These are phyloP conservation scores for Schmidtea mediterranea DNA, from an alignment of 1,140 invertebrate species.

Conservation along the genomic window DNA sequence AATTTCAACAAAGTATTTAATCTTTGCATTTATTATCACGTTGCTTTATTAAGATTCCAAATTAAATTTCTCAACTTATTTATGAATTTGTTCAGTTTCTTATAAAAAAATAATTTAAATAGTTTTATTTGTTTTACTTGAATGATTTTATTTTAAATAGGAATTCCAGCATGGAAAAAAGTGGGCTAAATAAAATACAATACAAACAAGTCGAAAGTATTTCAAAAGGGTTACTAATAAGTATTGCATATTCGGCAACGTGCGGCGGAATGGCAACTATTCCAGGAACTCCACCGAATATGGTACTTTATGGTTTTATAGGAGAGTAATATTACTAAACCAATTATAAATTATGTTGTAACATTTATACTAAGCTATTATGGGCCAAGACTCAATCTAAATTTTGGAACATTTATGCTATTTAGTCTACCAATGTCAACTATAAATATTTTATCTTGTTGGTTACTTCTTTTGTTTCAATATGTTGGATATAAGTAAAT, in stretches of 20 bases:
- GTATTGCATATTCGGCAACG: constrained; percentile 44
- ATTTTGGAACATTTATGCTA: constrained; percentile 25
- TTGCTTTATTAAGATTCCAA: no score
- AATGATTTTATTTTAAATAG: no score
- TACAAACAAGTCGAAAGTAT: not conserved
- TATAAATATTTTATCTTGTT: constrained; percentile 6
- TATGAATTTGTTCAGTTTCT: no score
- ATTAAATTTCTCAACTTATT: no score
- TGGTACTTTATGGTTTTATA: constrained; percentile 46
- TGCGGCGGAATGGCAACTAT: constrained; percentile 51
- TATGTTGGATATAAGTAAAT: no score
- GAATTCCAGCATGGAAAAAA: no score
- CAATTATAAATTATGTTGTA: not conserved
- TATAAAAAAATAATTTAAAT: no score
- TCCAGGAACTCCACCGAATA: constrained; percentile 54
- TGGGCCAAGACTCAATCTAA: constrained; percentile 16
- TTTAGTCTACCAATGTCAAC: constrained; percentile 24
- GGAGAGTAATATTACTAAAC: constrained; percentile 24
- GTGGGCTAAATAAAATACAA: no score
- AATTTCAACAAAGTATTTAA: no score
- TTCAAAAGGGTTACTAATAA: constrained; percentile 19
- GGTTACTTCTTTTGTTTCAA: constrained; percentile 20
- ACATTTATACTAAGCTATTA: constrained; percentile 3
- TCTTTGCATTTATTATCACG: no score
- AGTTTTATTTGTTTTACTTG: no score